Percentiles rank a stretch among this genome's conserved stretches.
These are phyloP conservation scores for Sinhomidia bicolor DNA, from an alignment of 2,888 invertebrate genomes.

Conservation along the genomic window DNA sequence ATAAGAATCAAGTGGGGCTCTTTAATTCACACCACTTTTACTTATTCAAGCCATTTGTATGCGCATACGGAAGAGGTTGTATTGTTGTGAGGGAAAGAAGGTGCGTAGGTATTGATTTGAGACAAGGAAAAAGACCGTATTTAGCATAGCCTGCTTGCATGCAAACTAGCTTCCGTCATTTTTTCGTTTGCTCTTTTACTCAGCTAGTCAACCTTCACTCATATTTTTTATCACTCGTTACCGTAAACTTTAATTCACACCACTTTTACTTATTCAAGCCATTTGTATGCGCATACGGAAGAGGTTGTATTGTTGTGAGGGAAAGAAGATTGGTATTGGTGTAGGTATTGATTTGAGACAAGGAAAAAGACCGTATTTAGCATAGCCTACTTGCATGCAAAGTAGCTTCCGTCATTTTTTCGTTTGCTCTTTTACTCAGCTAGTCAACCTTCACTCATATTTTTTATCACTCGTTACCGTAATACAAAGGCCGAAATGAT, in stretches of 20 bases:
- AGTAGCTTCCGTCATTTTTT: background rate
- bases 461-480: background rate
- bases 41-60: too few species aligned
- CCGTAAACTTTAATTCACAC: background rate
- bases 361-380: background rate
- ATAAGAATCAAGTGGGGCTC: too few species aligned
- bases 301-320: background rate
- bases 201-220: slow-evolving; percentile 7
- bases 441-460: slow-evolving; percentile 4
- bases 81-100: background rate
- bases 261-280: too few species aligned
- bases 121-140: background rate
- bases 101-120: slow-evolving; percentile 33
- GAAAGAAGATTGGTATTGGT: too few species aligned
- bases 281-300: too few species aligned
- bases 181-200: background rate
- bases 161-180: background rate
- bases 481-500: too few species aligned
- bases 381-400: background rate
- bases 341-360: slow-evolving; percentile 36
- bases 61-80: background rate
- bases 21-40: too few species aligned
- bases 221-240: background rate
- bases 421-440: background rate
- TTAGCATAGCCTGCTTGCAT: background rate